phyloP scores from a whole-genome alignment of 1,140 invertebrate species.

The Drosophila ercepeae region DNA sequence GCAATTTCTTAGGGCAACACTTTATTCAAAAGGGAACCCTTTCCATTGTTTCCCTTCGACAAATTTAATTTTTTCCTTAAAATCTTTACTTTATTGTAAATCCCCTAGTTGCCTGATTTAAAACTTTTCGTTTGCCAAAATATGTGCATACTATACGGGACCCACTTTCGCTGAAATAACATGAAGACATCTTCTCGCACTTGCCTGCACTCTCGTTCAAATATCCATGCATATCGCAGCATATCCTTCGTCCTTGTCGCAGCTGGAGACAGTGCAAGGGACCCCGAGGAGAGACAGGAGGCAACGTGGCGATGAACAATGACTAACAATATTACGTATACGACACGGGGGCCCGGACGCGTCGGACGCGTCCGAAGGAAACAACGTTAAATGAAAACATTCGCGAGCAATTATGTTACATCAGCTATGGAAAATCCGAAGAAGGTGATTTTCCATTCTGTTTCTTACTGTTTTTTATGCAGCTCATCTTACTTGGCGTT shows the following conservation, averaged over 20 bases:
- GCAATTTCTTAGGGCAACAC: constrained; percentile 13
- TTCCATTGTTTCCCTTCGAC: not conserved
- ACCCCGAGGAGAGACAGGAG: constrained; percentile 4
- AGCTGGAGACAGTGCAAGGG: constrained; percentile 6
- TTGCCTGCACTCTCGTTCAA: constrained; percentile 26
- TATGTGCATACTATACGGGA: not conserved
- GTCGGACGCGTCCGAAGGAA: constrained; percentile 6
- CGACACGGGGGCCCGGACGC: constrained; percentile 30
- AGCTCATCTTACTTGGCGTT: constrained; percentile 45
- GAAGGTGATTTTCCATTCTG: constrained; percentile 7
- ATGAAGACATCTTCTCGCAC: constrained; percentile 23
- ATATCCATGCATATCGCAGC: too few relatives aligned
- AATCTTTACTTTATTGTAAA: constrained; percentile 1
- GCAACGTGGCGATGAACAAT: constrained; percentile 42
- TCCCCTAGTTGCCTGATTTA: not conserved
- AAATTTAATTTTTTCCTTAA: not conserved
- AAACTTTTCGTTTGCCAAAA: not conserved
- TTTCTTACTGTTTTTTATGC: constrained; percentile 13
- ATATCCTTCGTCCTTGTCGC: constrained; percentile 19
- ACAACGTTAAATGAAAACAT: constrained; percentile 37
- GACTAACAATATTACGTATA: constrained; percentile 69
- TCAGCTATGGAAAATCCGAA: constrained; percentile 22
- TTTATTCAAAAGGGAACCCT: not conserved
- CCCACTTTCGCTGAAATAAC: not conserved
- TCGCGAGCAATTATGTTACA: constrained; percentile 62